Percentiles rank a stretch among this genome's conserved stretches.
Conservation (phyloP, 1,140 invertebrate genomes). For the Scaptomyza hsui region DNA sequence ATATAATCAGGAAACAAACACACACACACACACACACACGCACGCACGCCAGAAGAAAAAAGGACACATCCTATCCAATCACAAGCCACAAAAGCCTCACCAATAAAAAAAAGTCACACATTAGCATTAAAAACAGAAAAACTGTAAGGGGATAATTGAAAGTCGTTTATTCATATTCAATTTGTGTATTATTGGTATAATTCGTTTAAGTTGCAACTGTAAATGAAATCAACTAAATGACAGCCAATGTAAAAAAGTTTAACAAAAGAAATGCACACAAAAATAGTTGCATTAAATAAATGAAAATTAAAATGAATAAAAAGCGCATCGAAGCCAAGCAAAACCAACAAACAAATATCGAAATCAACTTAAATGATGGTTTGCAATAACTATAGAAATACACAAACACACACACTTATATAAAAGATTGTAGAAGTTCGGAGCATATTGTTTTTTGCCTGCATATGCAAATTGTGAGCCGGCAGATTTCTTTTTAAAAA, state of each 20-base stretch:
- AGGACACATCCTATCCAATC: constrained; percentile 5
- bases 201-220: constrained; percentile 63
- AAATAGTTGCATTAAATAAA: constrained; percentile 25
- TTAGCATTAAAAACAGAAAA: constrained; percentile 25
- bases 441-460: background rate
- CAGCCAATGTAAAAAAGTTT: constrained; percentile 72
- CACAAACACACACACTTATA: constrained; percentile 8
- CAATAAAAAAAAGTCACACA: constrained; percentile 20
- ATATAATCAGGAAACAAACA: constrained; percentile 41
- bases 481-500: constrained; percentile 28
- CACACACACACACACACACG: constrained; percentile 9
- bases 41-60: background rate
- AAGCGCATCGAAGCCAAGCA: constrained; percentile 38
- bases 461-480: constrained; percentile 46
- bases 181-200: constrained; percentile 35
- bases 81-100: constrained; percentile 20
- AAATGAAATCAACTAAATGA: constrained; percentile 69
- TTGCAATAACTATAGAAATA: constrained; percentile 13
- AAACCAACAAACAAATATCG: constrained; percentile 24
- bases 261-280: constrained; percentile 42
- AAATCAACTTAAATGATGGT: constrained; percentile 20
- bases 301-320: constrained; percentile 37
- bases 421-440: constrained; percentile 1
- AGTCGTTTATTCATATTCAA: constrained; percentile 40
- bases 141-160: constrained; percentile 16